Evolutionary conservation across 2,888 invertebrate genomes (phyloP), one percentile per base, ranked within the genome.

Genomic region (Odontocerum albicorne): DNA sequence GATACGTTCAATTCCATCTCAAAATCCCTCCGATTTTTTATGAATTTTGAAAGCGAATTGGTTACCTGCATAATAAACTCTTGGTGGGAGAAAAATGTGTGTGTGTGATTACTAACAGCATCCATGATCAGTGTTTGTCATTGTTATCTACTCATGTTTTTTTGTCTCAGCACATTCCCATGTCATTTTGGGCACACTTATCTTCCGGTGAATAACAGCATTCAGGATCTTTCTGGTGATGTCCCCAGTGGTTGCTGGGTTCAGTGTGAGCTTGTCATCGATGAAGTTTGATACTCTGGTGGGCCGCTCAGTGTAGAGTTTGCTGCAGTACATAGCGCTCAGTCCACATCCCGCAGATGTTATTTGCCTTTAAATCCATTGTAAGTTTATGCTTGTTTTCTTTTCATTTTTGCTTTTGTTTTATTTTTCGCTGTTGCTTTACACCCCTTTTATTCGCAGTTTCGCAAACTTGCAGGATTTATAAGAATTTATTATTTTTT

Each of bases 351-450:
- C 65, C 62, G 58, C 66, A 64, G 71, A 73, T 74, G 77, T 59
- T 61, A 50, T 58, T 49, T 58, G 58, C 60, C 76, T 75, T 76
- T 76, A 74, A 75, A 75, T 76, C 77, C 71, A 73, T 74, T 69
- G 76, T 77, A 73, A 77, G 75, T 75, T 75, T 65, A 63, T 63
- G 64, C 63, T 65, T 61, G 60, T 63, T 62, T 65, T 62, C 62
- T 36, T 47, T 62, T 62, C 63, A 61, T 64, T 65, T n/a, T 45
- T 15, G 13, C 47, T 44, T 57, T 44, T 20, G 42, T 19, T 51
- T 36, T 36, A 16, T 15, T 35, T 15, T 21, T 44, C 31, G 4
- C n/a, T 31, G 45, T 38, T 53, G 13, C 4, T 38, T 38, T 13
- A 19, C 44, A 44, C 35, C n/a, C n/a, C n/a, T n/a, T n/a, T n/a